Base-by-base conservation (phyloP, 2,888 invertebrate genomes). In the Drosophila stalkeri region DNA sequence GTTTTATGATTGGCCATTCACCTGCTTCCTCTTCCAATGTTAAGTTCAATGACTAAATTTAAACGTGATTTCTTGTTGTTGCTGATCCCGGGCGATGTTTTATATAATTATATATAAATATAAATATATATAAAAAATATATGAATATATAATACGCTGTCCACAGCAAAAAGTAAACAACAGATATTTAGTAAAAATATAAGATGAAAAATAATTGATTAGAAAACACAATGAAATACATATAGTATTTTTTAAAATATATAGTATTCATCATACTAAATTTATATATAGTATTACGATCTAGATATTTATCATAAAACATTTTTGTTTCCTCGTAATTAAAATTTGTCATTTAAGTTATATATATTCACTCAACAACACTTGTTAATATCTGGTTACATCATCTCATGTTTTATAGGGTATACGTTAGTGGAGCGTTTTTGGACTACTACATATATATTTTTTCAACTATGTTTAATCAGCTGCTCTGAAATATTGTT, bases 11-110 rank as follows among this genome's bases (percentile, higher is more conserved):
- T 55, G 31, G 23, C 31, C 31, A 37, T 63, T 46, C 16, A 4
- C 55, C 18, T 41, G 55, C 69, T 64, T 59, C 18, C 44, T 57
- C 72, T 60, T 65, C 54, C 56, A 75, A 66, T 85, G 67, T 68
- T 76, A 87, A 76, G 89, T 87, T 87, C 80, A 89, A 80, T 87
- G 87, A 85, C 83, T 81, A 89, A 80, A 85, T 72, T 82, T 64
- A 55, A 72, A 81, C 57, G 64, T 67, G 56, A 69, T 71, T 65
- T 68, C 12, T 65, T 80, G 59, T 65, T 55, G 61, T 70, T 70
- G 43, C 57, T 64, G 51, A 69, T 46, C 59, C 72, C 67, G 56
- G 33, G 18, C 55, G 27, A 23, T 18, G 51, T 35, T 51, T 51
- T 35, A 35, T 35, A 35, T 20, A 51, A 18, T 18, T 37, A 23